Evolutionary conservation across 1,140 invertebrate genomes (phyloP), one percentile per base, ranked within the genome.

Genomic region (Penaeus indicus): DNA sequence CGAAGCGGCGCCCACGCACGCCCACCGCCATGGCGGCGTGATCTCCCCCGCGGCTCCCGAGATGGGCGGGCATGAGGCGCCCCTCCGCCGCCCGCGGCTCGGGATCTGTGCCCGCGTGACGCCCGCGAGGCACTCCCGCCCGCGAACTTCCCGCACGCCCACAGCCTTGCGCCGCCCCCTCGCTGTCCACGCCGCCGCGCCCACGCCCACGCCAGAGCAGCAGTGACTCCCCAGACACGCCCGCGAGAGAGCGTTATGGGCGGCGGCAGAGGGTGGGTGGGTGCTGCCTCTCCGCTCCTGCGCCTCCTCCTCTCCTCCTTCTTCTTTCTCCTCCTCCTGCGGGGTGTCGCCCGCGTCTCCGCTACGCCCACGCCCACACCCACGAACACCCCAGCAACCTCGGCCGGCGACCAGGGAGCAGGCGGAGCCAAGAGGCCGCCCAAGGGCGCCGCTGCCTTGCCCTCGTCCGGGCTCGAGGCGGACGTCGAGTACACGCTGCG

Each of bases 241-340:
- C 54, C 54, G 54, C 54, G 54, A 54, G 54, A 11, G 54, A 54
- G 54, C 54, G 54, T 54, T 82, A 88, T 88, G 86, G 86, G 86
- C 64, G 80, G 63, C 64, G 86, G 86, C 79, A 64, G 86, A 42
- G 86, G 86, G 62, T 82, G 86, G 86, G 86, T 47, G 79, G 67
- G 64, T 27, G 27, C 27, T 22, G 32, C 21, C 54, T 54, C 78
- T 27, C 78, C 81, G 27, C 85, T 81, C 25, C 85, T 82, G 62
- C 86, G 81, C 78, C 64, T 88, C 22, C 67, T 72, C 13, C n/a
- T 32, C 19, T 32, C 79, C 80, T n/a, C 64, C 79, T 79, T 19
- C 79, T 27, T 80, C 27, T 54, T 38, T 42, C 64, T 75, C 79
- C 64, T 75, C 79, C 38, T 54, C 78, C 80, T 21, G 79, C 42